Evolutionary conservation across 1,140 invertebrate genomes (phyloP).

Genomic region (Bombyx mori): DNA sequence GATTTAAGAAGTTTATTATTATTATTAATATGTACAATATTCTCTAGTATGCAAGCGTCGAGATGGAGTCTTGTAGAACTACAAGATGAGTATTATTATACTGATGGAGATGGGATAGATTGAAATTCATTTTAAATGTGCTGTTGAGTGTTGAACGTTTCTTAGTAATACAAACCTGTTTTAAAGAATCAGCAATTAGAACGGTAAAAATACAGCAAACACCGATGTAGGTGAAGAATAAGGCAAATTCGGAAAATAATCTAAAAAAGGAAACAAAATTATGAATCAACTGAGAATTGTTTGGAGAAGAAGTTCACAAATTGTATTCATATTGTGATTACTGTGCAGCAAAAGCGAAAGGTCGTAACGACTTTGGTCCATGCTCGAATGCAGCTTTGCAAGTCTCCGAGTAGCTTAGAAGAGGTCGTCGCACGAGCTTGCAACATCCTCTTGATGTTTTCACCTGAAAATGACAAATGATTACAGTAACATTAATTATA

Average conservation of each 20-base stretch:
- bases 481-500: no score
- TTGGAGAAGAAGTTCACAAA: no score
- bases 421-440: constrained; percentile 74
- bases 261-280: constrained; percentile 49
- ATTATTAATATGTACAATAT: no score
- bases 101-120: no score
- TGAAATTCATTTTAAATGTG: no score
- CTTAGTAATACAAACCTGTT: constrained; percentile 33
- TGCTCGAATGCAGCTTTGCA: constrained; percentile 80
- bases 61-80: no score
- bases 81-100: no score
- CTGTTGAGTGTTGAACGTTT: neutral
- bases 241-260: constrained; percentile 74
- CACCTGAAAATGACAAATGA: constrained; percentile 64
- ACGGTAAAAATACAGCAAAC: constrained; percentile 84
- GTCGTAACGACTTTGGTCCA: constrained; percentile 76
- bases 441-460: constrained; percentile 80
- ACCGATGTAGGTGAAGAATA: constrained; percentile 78
- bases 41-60: no score
- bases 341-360: constrained; percentile 74
- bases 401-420: constrained; percentile 83
- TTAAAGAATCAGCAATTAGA: constrained; percentile 77
- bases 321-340: constrained; percentile 26
- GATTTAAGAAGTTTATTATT: no score
- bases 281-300: neutral